Base-by-base conservation (phyloP, 2,888 invertebrate genomes). In the Meiosimyza decipiens region DNA sequence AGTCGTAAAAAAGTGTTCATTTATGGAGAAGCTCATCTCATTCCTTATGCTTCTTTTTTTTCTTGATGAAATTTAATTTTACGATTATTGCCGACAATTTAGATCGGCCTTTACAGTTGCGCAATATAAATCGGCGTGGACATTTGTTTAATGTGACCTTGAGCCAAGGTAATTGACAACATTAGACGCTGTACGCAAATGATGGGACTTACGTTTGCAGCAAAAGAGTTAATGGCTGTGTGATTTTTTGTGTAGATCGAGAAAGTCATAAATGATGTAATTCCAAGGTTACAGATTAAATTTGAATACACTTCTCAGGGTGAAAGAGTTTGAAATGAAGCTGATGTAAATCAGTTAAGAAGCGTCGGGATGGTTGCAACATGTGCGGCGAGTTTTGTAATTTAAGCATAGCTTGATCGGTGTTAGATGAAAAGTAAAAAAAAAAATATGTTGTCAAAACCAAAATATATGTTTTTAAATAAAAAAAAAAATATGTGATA, bases 1-100 rank as follows among this genome's bases (percentile, higher is more conserved):
- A 40, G 6, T 40, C 40, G 6, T 7, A 9, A 40, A 40, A 9
- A 40, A 40, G 2, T 40, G 3, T 40, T 9, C 9, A 2, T 1
- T 5, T 40, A 9, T 40, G 4, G 4, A 40, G 9, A 9, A 9
- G 6, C 1, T 1, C 9, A 40, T 7, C 9, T 40, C 40, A 28
- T 18, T 13, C 1, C 13, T 22, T 28, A 18, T 28, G 18, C 22
- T 57, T 15, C 9, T 22, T 33, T 33, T 40, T 5, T 69, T 69
- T n/a, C 13, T 6, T 40, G 9, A 40, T 40, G 51, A 28, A 62
- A 62, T 70, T 47, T 63, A 57, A 66, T 78, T 78, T 77, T 75
- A 78, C 78, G 78, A 78, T 78, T 78, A 77, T 77, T 77, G 71
- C 75, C 71, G 66, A 65, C 71, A 52, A 52, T 55, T 67, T 47